phyloP scores from a whole-genome alignment of 2,888 invertebrate genomes.

The Latrodectus hesperus region DNA sequence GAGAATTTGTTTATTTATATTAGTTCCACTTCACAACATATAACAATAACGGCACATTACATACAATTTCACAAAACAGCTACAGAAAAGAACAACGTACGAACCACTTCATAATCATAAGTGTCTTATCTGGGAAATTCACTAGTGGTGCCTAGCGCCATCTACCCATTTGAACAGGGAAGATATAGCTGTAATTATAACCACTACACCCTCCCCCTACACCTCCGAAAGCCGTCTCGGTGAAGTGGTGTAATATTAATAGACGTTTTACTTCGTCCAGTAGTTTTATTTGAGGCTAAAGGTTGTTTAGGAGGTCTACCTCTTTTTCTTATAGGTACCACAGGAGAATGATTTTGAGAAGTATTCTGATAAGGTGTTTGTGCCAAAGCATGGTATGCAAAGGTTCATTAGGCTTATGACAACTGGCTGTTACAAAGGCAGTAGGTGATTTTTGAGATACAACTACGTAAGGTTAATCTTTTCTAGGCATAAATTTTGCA shows the following conservation, averaged over 20 bases:
- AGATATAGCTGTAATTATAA: not conserved
- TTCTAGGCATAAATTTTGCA: conserved; percentile 16
- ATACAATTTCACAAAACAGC: no score
- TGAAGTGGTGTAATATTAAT: not conserved
- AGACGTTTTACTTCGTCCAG: not conserved
- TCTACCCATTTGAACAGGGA: no score
- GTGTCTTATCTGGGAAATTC: no score
- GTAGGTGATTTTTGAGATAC: not conserved
- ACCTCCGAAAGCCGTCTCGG: conserved; percentile 4
- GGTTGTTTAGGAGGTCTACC: not conserved
- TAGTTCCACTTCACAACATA: no score
- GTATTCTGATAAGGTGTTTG: not conserved
- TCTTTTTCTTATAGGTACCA: not conserved
- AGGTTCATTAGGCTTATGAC: conserved; percentile 1
- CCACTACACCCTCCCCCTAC: conserved; percentile 21
- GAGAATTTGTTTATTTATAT: no score
- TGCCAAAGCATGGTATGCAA: not conserved
- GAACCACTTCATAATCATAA: no score
- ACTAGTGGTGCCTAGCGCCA: no score
- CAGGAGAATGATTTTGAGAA: not conserved
- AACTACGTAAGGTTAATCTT: conserved; percentile 14
- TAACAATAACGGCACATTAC: no score
- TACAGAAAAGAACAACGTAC: no score
- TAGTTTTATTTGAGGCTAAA: not conserved
- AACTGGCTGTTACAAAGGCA: not conserved